Evolutionary conservation across 2,888 invertebrate genomes (phyloP), one percentile per base, ranked within the genome.

Genomic region (Melolontha melolontha): DNA sequence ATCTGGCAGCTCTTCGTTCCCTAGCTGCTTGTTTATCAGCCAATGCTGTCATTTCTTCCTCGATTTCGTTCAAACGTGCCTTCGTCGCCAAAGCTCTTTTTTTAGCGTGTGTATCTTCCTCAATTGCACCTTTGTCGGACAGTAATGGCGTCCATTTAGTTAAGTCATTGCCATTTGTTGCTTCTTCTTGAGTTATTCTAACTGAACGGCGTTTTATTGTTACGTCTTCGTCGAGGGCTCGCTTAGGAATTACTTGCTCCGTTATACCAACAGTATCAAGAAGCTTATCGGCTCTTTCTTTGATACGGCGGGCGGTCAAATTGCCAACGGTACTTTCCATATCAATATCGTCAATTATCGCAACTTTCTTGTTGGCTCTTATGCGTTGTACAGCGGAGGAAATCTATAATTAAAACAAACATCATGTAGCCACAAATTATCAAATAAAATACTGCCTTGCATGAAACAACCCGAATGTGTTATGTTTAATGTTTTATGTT

Each of bases 11-110:
- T 51, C 92, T 88, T 69, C 89, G 88, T 78, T 93, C 92, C 71
- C 92, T 87, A 16, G 88, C 88, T 0, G 89, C 89, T 75, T 88
- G 89, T 76, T 89, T 87, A 77, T 92, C 91, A 14, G 85, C 88
- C 68, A 92, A 82, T 73, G 90, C 90, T 47, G 89, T 87, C 90
- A 92, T 92, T 81, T 93, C 93, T 57, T 89, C 89, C 77, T 93
- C 92, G 49, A 93, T 84, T 76, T 92, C 92, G 41, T 86, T 86
- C 14, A 93, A 83, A 54, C 92, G 87, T 8, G 91, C 91, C 71
- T 90, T 87, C 1, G 81, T 76, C 8, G 55, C 50, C n/a, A 47
- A 59, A 17, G 68, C 68, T 39, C 70, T 66, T 44, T 54, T 42
- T 17, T 41, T 66, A n/a, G 69, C 69, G n/a, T 39, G 27, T n/a